phyloP scores from a whole-genome alignment of 2,797 vertebrate genomes.

The Cygnus olor region DNA sequence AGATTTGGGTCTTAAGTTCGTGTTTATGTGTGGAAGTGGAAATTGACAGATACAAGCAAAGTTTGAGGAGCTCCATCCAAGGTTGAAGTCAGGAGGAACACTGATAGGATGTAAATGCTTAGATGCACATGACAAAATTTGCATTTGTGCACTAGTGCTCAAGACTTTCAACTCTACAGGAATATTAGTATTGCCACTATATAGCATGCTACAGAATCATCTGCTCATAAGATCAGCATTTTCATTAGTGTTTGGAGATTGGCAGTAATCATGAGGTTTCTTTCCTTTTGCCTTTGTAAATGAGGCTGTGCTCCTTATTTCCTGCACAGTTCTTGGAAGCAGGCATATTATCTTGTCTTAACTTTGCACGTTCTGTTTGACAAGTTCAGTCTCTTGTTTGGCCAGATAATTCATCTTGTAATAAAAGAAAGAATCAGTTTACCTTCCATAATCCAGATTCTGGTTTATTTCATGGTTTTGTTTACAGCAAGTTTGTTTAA shows the following conservation, averaged over 20 bases:
- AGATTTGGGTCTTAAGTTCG: neutral
- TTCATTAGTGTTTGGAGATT: neutral
- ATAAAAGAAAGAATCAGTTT: neutral
- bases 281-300: neutral
- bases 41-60: neutral
- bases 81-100: neutral
- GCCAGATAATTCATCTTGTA: neutral
- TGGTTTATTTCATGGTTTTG: slow-evolving; percentile 46
- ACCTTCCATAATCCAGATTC: slow-evolving; percentile 23
- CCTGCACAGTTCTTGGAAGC: neutral
- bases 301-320: neutral
- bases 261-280: neutral
- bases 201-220: neutral
- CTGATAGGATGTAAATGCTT: neutral
- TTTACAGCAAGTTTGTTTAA: slow-evolving; percentile 50
- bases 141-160: neutral
- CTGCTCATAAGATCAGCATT: neutral
- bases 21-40: neutral
- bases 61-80: neutral
- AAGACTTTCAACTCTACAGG: neutral
- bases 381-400: slow-evolving; percentile 10
- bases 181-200: neutral
- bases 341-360: neutral
- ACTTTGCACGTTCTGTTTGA: neutral
- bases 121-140: neutral